phyloP scores from a whole-genome alignment of 1,140 invertebrate species.

The Diorhabda sublineata region DNA sequence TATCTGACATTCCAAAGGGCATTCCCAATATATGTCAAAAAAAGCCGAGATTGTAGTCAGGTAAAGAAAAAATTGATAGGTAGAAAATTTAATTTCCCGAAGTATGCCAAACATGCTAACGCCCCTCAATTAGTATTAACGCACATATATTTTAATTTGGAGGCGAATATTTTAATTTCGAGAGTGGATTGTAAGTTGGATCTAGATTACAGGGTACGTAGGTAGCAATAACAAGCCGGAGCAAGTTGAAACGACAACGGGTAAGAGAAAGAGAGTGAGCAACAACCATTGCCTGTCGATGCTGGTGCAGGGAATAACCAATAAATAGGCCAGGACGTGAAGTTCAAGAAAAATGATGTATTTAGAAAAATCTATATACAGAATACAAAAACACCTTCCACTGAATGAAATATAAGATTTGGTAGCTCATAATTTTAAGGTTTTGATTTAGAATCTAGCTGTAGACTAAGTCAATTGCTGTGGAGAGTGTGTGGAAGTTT shows the following conservation, averaged over 20 bases:
- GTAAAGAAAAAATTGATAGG: conserved; percentile 2
- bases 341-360: neutral
- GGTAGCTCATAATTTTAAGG: no score
- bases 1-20: no score
- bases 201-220: conserved; percentile 23
- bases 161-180: conserved; percentile 18
- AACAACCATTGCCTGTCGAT: neutral
- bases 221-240: conserved; percentile 20
- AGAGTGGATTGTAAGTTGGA: conserved; percentile 16
- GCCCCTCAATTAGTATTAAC: conserved; percentile 16
- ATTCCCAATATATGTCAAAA: neutral
- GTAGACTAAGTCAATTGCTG: no score
- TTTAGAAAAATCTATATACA: no score
- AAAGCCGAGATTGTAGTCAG: neutral
- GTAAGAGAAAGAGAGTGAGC: neutral
- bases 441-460: no score
- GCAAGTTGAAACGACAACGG: neutral
- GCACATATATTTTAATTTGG: conserved; percentile 15
- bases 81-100: conserved; percentile 2
- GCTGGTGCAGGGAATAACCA: neutral
- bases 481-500: no score
- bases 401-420: no score
- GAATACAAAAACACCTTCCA: no score
- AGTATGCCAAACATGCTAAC: conserved; percentile 5
- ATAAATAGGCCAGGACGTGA: neutral